Conservation (phyloP, 1,140 invertebrate genomes). For the Cephus cinctus region DNA sequence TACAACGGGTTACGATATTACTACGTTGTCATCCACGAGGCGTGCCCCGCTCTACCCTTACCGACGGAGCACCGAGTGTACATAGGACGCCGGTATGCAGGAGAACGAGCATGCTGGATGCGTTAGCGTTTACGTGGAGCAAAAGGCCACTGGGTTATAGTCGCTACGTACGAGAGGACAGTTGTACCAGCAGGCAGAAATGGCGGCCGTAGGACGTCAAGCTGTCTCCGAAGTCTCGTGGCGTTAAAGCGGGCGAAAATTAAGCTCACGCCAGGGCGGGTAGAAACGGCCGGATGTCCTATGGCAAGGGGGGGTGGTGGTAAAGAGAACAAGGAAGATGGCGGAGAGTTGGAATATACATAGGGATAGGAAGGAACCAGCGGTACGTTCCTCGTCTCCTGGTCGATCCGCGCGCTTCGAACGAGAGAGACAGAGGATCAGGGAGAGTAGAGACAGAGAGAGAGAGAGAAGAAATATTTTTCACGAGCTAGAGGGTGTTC, state of each 20-base stretch:
- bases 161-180: too few relatives aligned
- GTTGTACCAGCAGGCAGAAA: too few relatives aligned
- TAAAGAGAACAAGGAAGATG: constrained; percentile 4
- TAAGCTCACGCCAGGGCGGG: not conserved
- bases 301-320: not conserved
- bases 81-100: too few relatives aligned
- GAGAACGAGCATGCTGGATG: not conserved
- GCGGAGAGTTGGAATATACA: constrained; percentile 10
- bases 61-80: too few relatives aligned
- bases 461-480: constrained; percentile 10
- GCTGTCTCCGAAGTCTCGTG: too few relatives aligned
- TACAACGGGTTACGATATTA: constrained; percentile 17
- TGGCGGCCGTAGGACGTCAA: too few relatives aligned
- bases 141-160: too few relatives aligned
- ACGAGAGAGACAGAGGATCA: too few relatives aligned
- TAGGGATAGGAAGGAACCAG: constrained; percentile 10
- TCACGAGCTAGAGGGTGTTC: not conserved
- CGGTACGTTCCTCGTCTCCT: too few relatives aligned
- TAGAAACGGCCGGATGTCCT: not conserved
- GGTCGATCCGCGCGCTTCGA: too few relatives aligned
- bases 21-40: constrained; percentile 15
- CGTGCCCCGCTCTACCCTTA: too few relatives aligned
- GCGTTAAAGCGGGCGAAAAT: constrained; percentile 13
- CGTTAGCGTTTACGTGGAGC: constrained; percentile 23
- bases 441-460: not conserved